phyloP scores from a whole-genome alignment of 2,797 vertebrate species.

The Crenichthys baileyi region DNA sequence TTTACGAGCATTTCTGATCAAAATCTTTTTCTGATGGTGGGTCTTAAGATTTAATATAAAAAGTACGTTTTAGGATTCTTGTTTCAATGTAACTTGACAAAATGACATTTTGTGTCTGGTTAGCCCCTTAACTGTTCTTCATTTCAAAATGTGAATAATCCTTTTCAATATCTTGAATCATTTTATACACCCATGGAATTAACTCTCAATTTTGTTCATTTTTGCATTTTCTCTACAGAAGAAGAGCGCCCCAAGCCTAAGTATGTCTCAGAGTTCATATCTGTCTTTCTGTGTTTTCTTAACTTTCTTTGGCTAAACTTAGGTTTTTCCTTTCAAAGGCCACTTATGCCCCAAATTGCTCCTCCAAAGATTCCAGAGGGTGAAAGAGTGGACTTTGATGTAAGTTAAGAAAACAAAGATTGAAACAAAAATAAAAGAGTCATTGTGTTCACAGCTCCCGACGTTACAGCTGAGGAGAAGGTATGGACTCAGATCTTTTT shows the following conservation, averaged over 20 bases:
- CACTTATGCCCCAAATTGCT: conserved; percentile 85
- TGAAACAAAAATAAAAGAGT: too few relatives aligned
- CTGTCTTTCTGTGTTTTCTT: neutral
- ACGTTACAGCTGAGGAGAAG: neutral
- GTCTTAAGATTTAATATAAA: neutral
- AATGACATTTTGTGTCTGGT: too few relatives aligned
- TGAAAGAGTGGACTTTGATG: conserved; percentile 93
- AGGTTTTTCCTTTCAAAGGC: conserved; percentile 64
- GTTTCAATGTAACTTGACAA: neutral
- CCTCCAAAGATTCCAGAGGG: conserved; percentile 93
- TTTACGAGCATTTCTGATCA: neutral
- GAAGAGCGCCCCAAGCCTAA: conserved; percentile 89
- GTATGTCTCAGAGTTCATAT: conserved; percentile 57
- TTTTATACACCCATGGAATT: neutral
- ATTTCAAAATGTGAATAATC: neutral
- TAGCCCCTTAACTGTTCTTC: neutral
- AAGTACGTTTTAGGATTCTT: neutral
- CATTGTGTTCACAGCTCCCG: neutral
- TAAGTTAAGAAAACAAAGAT: conserved; percentile 67
- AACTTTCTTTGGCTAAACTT: neutral
- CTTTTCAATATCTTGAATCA: neutral
- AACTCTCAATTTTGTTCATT: neutral
- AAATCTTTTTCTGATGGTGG: neutral
- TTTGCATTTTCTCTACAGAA: conserved; percentile 69
- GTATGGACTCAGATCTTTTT: neutral